phyloP scores from a whole-genome alignment of 2,113 vertebrate genomes.

The Oostethus manadensis region DNA sequence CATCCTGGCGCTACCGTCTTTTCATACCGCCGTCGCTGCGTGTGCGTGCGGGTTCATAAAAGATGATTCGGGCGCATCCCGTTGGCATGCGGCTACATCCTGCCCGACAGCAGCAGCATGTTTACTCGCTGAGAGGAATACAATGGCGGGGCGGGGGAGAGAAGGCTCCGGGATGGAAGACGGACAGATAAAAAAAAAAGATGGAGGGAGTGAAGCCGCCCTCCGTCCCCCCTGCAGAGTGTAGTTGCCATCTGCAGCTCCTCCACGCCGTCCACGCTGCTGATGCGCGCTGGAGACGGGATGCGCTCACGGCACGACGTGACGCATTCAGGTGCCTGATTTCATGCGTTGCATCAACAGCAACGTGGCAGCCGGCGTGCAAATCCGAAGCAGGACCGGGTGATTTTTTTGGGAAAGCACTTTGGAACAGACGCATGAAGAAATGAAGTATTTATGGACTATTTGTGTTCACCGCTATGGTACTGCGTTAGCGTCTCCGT shows the following conservation, averaged over 20 bases:
- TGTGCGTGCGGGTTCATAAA: too few species aligned
- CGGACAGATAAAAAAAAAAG: slow-evolving; percentile 31
- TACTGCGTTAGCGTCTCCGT: too few species aligned
- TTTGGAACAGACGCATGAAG: neutral
- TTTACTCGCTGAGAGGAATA: too few species aligned
- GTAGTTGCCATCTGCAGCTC: slow-evolving; percentile 59
- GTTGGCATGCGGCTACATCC: too few species aligned
- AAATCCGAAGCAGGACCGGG: too few species aligned
- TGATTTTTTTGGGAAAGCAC: slow-evolving; percentile 2
- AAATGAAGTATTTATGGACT: too few species aligned
- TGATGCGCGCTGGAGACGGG: slow-evolving; percentile 16
- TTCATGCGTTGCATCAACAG: slow-evolving; percentile 30
- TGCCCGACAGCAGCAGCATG: too few species aligned
- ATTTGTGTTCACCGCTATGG: too few species aligned
- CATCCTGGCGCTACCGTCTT: too few species aligned
- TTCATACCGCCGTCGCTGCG: too few species aligned
- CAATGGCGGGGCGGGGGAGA: too few species aligned
- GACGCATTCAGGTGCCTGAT: slow-evolving; percentile 36
- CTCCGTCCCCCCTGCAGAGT: slow-evolving; percentile 32
- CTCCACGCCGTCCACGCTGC: slow-evolving; percentile 36
- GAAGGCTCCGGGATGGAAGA: neutral
- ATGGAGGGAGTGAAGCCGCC: slow-evolving; percentile 40
- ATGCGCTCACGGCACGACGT: slow-evolving; percentile 27
- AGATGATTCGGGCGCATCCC: too few species aligned
- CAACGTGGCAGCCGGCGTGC: neutral